Conservation (phyloP, 2,113 vertebrate species). For the Dipodomys ordii region DNA sequence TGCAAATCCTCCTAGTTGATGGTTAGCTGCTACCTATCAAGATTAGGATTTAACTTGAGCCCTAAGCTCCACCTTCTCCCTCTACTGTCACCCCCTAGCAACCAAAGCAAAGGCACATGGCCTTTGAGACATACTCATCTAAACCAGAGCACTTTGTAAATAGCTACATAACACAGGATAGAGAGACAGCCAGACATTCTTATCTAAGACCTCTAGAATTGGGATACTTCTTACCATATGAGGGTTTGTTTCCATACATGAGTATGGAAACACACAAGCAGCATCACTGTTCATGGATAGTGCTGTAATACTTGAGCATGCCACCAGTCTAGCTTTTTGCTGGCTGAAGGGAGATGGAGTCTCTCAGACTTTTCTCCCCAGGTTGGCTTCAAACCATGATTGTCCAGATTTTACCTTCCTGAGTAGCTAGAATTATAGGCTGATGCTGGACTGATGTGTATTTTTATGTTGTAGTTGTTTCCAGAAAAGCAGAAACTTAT, state of each 20-base stretch:
- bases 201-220: conserved; percentile 25
- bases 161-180: neutral
- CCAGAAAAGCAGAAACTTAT: neutral
- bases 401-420: too few species aligned
- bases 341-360: too few species aligned
- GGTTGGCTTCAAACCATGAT: too few species aligned
- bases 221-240: neutral
- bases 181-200: neutral
- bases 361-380: too few species aligned
- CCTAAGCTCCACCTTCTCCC: too few species aligned
- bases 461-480: neutral
- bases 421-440: too few species aligned
- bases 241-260: too few species aligned
- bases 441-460: neutral
- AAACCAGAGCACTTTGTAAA: neutral
- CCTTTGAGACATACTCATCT: neutral
- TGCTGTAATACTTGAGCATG: too few species aligned
- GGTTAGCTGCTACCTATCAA: neutral
- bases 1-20: too few species aligned
- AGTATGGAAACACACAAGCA: too few species aligned
- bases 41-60: neutral
- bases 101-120: neutral
- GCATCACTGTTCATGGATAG: too few species aligned
- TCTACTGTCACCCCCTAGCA: neutral
- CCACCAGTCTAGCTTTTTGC: too few species aligned